Evolutionary conservation across 2,888 invertebrate genomes (phyloP), one percentile per base, ranked within the genome.

Genomic region (Autographa pulchrina): DNA sequence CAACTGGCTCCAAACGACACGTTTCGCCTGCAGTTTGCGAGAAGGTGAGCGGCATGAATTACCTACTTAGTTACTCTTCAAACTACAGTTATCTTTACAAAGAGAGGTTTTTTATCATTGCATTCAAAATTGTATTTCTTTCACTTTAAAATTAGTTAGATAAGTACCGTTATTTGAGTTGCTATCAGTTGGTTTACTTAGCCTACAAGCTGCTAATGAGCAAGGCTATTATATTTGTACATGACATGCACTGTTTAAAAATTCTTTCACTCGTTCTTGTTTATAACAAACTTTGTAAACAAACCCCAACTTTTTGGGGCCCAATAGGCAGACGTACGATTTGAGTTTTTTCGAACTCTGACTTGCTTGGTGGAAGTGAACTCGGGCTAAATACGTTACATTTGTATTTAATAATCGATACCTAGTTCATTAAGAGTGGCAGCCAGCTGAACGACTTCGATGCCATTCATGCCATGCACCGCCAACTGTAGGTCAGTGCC

Each of bases 401-500:
- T 68, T 59, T 66, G 41, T 73, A 73, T 70, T 68, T 6, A 74
- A 79, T 82, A 87, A 86, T 85, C 82, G 78, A 85, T 85, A 54
- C 9, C 20, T 20, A 82, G 81, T 85, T 84, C 80, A 86, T 88
- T 88, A 88, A 86, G 80, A 81, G 79, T 78, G 79, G 78, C 81
- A 75, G 80, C 83, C 87, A 90, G 91, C 89, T 90, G 90, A 88
- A 90, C 84, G 84, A 72, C 83, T 78, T 81, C 81, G 80, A 82
- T 91, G 89, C 89, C 94, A 94, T 94, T 94, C 92, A 94, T 92
- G 86, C 85, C 81, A 88, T 90, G 91, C 91, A 87, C 82, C 86
- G 89, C 81, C 88, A 88, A 85, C 90, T 91, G 90, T 94, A 91
- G 95, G 95, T 95, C 95, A 95, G 91, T 95, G 95, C 94, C 95